Conservation (phyloP, 2,888 invertebrate species). For the Lingula anatina region DNA sequence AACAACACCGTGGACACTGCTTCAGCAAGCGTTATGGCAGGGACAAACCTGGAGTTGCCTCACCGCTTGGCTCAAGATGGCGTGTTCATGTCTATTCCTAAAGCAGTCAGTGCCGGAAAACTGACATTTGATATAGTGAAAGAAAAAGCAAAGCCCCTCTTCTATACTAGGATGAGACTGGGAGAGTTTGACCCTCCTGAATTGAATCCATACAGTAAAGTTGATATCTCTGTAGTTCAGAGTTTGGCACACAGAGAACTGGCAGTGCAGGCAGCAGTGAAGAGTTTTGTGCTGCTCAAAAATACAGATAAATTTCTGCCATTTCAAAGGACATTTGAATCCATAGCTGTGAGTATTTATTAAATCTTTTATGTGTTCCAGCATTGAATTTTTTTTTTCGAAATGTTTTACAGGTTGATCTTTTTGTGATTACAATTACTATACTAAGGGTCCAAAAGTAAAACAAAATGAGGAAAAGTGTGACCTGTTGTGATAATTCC, state of each 20-base stretch:
- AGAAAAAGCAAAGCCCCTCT: constrained; percentile 3
- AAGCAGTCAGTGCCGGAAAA: constrained; percentile 10
- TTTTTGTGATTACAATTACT: too few species aligned
- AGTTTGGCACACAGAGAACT: constrained; percentile 16
- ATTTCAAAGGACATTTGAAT: constrained; percentile 7
- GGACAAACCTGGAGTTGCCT: constrained; percentile 31
- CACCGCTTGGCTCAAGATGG: not conserved
- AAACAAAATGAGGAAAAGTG: too few species aligned
- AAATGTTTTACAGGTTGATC: too few species aligned
- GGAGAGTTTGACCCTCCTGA: constrained; percentile 9
- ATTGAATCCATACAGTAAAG: constrained; percentile 7
- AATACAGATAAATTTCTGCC: constrained; percentile 18
- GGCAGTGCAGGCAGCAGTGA: constrained; percentile 17
- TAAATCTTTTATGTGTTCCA: too few species aligned
- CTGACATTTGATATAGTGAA: not conserved
- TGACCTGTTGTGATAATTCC: too few species aligned
- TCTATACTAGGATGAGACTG: constrained; percentile 9
- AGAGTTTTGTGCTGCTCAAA: constrained; percentile 26
- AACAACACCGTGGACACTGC: constrained; percentile 27
- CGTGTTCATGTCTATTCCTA: not conserved
- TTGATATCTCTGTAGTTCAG: constrained; percentile 10
- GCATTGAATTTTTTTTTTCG: too few species aligned
- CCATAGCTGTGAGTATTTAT: constrained; percentile 21
- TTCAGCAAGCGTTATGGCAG: constrained; percentile 29
- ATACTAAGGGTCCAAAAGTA: too few species aligned